These are phyloP conservation scores for Protomyctophum bolini DNA, from an alignment of 2,113 vertebrate genomes.

Conservation along the genomic window DNA sequence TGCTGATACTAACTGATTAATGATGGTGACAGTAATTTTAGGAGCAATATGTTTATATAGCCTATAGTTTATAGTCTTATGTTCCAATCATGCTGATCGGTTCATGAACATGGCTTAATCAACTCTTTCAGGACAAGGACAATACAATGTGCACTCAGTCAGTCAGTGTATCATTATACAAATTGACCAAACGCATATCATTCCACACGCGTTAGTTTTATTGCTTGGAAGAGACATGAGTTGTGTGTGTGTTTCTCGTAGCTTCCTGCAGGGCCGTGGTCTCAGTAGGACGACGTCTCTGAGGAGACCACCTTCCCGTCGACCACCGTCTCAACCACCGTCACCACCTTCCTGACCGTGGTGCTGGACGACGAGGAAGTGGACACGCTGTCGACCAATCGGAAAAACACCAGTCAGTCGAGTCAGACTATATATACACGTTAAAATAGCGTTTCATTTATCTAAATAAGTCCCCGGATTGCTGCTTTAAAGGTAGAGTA, in stretches of 20 bases:
- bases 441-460: too few species aligned
- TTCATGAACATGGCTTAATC: too few species aligned
- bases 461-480: too few species aligned
- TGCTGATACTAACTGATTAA: too few species aligned
- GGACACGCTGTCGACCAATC: constrained; percentile 27
- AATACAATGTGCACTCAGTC: too few species aligned
- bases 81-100: too few species aligned
- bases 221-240: background rate
- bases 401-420: constrained; percentile 18
- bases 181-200: background rate
- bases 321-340: constrained; percentile 62
- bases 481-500: too few species aligned
- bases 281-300: background rate
- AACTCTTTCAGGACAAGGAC: too few species aligned
- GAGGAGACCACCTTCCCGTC: constrained; percentile 59
- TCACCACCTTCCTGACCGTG: constrained; percentile 50
- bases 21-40: too few species aligned
- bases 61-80: too few species aligned
- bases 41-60: too few species aligned
- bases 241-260: background rate
- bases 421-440: background rate
- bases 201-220: background rate
- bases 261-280: background rate
- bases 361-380: background rate
- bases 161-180: too few species aligned